Evolutionary conservation across 2,113 vertebrate species (phyloP).

Genomic region (Catagonus wagneri): DNA sequence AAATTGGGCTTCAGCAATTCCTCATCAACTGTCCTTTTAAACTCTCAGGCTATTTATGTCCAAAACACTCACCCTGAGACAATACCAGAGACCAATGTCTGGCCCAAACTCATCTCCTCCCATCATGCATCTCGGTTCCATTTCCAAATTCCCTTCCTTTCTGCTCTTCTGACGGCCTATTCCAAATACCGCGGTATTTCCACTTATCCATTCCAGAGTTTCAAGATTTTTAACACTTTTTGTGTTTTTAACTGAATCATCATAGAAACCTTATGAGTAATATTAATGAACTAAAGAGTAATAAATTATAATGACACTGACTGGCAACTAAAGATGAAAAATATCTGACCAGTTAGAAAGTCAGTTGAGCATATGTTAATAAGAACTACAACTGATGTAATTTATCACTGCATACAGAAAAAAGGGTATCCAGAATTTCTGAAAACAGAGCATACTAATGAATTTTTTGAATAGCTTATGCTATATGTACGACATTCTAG

Average conservation of each 20-base stretch:
- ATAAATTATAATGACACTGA: background rate
- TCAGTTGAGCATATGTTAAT: background rate
- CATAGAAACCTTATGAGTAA: slow-evolving; percentile 23
- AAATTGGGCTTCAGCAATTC: background rate
- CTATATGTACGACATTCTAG: background rate
- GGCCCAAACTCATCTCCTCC: no score
- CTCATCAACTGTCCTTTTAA: background rate
- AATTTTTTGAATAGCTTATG: background rate
- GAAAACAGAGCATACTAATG: background rate
- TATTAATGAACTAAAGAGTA: background rate
- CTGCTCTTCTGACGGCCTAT: background rate
- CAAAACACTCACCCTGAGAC: background rate
- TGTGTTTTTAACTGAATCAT: background rate
- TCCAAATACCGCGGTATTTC: background rate
- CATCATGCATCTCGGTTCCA: background rate
- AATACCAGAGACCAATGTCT: rapidly evolving
- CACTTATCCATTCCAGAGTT: background rate
- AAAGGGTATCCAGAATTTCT: background rate
- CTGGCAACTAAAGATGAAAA: background rate
- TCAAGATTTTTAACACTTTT: background rate
- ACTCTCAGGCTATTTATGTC: background rate
- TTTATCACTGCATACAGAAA: background rate
- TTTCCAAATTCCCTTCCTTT: background rate
- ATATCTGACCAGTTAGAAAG: background rate
- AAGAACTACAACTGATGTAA: background rate